phyloP scores from a whole-genome alignment of 2,888 invertebrate genomes.

The Galeruca laticollis region DNA sequence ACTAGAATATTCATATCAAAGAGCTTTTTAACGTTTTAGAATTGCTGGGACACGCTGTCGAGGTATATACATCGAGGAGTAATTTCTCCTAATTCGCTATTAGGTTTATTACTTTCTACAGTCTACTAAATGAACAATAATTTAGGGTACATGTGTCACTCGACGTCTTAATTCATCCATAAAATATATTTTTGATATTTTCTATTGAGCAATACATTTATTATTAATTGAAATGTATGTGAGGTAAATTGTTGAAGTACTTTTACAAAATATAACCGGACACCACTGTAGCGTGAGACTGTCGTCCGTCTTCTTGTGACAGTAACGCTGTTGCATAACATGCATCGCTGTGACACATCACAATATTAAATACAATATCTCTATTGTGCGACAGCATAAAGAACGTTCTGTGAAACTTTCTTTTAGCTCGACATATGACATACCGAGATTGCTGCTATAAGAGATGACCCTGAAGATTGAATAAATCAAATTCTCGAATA shows the following conservation, averaged over 20 bases:
- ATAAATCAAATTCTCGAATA: slow-evolving; percentile 39
- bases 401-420: slow-evolving; percentile 56
- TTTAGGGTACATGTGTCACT: no score
- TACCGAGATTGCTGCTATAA: slow-evolving; percentile 52
- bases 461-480: slow-evolving; percentile 56
- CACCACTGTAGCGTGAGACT: slow-evolving; percentile 21
- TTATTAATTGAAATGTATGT: no score
- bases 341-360: slow-evolving; percentile 58
- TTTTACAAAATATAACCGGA: slow-evolving; percentile 52
- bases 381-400: slow-evolving; percentile 58
- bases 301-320: slow-evolving; percentile 46
- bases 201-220: no score
- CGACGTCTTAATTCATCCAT: no score
- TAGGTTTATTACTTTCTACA: no score
- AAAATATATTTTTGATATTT: no score
- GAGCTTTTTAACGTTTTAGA: no score
- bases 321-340: slow-evolving; percentile 58
- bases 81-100: no score
- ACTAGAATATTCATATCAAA: no score
- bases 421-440: slow-evolving; percentile 54
- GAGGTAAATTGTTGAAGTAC: not conserved
- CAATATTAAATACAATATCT: slow-evolving; percentile 58
- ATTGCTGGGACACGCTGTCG: no score
- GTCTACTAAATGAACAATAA: no score
- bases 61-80: no score